These are phyloP conservation scores for Chalcis sispes DNA, from an alignment of 2,888 invertebrate species.

Conservation along the genomic window DNA sequence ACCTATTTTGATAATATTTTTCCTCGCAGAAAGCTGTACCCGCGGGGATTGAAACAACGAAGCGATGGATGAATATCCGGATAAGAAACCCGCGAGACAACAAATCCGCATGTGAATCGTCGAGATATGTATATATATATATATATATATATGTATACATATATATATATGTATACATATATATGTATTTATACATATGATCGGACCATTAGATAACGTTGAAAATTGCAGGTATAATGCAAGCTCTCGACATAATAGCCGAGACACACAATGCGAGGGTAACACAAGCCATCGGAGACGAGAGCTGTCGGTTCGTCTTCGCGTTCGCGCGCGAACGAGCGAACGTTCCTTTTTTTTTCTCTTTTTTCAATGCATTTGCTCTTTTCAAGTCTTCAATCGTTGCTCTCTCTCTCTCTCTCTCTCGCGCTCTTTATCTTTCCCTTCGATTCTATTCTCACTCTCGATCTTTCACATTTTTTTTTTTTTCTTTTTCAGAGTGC, in stretches of 20 bases:
- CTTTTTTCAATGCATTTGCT: constrained; percentile 63
- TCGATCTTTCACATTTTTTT: no score
- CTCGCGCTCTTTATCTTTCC: constrained; percentile 8
- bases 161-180: neutral
- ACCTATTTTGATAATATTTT: constrained; percentile 56
- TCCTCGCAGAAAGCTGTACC: neutral
- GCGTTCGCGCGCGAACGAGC: constrained; percentile 37
- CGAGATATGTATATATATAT: neutral
- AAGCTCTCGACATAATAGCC: constrained; percentile 63
- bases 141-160: constrained; percentile 55
- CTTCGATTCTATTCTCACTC: no score
- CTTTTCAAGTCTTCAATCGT: constrained; percentile 65
- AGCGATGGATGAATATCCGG: no score
- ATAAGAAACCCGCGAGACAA: neutral
- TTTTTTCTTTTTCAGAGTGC: neutral
- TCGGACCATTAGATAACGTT: constrained; percentile 69
- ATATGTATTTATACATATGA: constrained; percentile 59
- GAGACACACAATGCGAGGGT: constrained; percentile 72
- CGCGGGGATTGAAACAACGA: no score
- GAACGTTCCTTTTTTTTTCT: no score
- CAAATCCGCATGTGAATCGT: neutral
- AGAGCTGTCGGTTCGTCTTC: constrained; percentile 56
- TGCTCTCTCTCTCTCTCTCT: constrained; percentile 48
- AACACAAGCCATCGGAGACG: constrained; percentile 67
- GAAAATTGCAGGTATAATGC: constrained; percentile 74